Conservation (phyloP, 1,140 invertebrate genomes). For the Varroa destructor region DNA sequence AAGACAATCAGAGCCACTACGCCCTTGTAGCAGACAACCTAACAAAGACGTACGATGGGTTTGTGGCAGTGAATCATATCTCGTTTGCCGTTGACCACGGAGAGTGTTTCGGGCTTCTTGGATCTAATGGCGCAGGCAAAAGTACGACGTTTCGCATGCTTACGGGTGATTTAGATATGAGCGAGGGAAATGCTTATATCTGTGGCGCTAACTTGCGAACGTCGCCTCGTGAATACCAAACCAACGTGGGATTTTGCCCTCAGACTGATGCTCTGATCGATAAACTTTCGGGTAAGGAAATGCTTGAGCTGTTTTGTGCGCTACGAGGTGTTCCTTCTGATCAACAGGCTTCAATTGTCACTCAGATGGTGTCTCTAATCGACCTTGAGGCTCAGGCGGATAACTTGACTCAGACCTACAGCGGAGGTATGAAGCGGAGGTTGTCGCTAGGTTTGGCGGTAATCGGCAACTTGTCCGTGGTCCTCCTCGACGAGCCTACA, state of each 20-base stretch:
- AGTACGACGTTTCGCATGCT: slow-evolving; percentile 40
- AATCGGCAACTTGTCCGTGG: slow-evolving; percentile 42
- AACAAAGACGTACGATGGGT: slow-evolving; percentile 39
- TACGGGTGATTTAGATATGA: slow-evolving; percentile 39
- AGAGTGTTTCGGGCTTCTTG: slow-evolving; percentile 39
- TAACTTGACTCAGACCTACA: slow-evolving; percentile 46
- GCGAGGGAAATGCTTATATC: slow-evolving; percentile 41
- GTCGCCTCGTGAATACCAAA: slow-evolving; percentile 44
- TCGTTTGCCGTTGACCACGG: slow-evolving; percentile 50
- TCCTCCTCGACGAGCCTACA: slow-evolving; percentile 44
- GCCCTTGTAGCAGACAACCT: slow-evolving; percentile 41
- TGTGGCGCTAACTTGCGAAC: slow-evolving; percentile 38
- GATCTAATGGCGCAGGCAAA: slow-evolving; percentile 46
- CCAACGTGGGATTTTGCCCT: slow-evolving; percentile 32
- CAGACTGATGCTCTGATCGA: slow-evolving; percentile 32
- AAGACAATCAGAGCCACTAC: slow-evolving; percentile 33
- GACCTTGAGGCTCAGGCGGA: slow-evolving; percentile 40
- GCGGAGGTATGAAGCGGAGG: slow-evolving; percentile 48
- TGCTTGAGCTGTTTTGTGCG: slow-evolving; percentile 30
- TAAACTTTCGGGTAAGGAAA: slow-evolving; percentile 31
- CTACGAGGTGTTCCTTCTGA: slow-evolving; percentile 30
- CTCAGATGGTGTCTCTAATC: slow-evolving; percentile 42
- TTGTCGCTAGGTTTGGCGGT: slow-evolving; percentile 45
- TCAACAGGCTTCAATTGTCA: slow-evolving; percentile 37
- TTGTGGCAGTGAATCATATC: slow-evolving; percentile 45